A percentile compares a stretch with the other conserved stretches of the same genome.
phyloP scores from a whole-genome alignment of 2,113 vertebrate species.

The Myrmophylax atrothorax region DNA sequence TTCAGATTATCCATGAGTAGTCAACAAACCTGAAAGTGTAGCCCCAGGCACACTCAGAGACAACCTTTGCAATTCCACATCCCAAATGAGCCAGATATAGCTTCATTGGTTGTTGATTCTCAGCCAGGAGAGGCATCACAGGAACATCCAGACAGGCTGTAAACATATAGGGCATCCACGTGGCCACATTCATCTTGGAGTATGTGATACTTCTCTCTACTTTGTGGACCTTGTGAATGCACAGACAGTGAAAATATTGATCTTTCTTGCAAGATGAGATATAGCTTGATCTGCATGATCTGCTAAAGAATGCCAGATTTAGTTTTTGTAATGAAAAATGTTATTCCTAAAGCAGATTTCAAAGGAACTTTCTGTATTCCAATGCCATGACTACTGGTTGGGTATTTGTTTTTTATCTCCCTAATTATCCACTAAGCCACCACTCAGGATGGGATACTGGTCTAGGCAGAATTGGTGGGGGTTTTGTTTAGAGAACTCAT shows the following conservation, averaged over 20 bases:
- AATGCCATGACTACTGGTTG: background rate
- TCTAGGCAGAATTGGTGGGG: background rate
- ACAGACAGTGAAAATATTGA: background rate
- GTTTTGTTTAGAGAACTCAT: background rate
- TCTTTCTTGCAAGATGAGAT: background rate
- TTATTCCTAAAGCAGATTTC: background rate
- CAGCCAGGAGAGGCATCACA: background rate
- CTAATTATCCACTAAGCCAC: background rate
- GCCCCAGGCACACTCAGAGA: background rate
- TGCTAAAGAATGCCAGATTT: background rate
- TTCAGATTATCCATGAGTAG: background rate
- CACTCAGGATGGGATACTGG: background rate
- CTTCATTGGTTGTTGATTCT: background rate
- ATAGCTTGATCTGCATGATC: background rate
- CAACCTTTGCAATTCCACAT: background rate
- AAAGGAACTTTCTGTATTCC: background rate
- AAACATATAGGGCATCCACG: rapidly evolving
- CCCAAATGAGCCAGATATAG: background rate
- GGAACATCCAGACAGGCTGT: background rate
- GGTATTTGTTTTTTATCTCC: background rate
- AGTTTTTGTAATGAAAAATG: background rate
- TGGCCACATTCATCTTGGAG: background rate
- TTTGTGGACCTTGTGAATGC: background rate
- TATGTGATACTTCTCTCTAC: rapidly evolving
- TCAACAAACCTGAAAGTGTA: background rate